Evolutionary conservation across 2,797 vertebrate species (phyloP), one percentile per base, ranked within the genome.

Genomic region (Trichosurus vulpecula): DNA sequence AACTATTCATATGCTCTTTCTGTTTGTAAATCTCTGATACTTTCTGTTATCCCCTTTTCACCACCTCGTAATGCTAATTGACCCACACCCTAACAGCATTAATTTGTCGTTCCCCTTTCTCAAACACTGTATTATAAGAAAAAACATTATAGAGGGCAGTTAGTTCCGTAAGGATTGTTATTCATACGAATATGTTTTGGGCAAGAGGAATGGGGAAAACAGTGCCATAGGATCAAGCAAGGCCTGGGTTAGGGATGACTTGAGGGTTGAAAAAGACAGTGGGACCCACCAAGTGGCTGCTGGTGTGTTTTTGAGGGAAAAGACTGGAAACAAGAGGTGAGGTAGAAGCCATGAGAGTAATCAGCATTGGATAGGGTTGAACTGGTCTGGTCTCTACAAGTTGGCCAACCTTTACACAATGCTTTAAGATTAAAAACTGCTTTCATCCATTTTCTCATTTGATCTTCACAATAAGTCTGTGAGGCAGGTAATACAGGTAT

Each of bases 61-160:
- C 3, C 35, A 35, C 1, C 19, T 4, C 5, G 47, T 93, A 93
- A 92, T 96, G 96, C 61, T 98, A 96, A 98, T 95, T 93, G 81
- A 55, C 29, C 51, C 74, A 51, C 51, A 87, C 41, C 9, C 9
- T 87, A 27, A 47, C 9, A 27, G 22, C 9, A 87, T 87, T 87
- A 27, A 87, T 47, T 87, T 41, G 2, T 47, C 22, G 74, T 51
- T 47, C 9, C 41, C 22, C 41, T 47, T 87, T 87, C 74, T 27
- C 74, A 27, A 87, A 51, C 25, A 87, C 5, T 51, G 11, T 81
- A 81, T 81, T 41, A 47, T 81, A 81, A 81, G 41, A 87, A 29
- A 27, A 87, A 87, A 51, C 22, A 81, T 81, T 81, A 81, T 87
- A 25, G 74, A 87, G 10, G 74, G 3, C 19, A 81, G n/a, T 81